A percentile compares a stretch with the other conserved stretches of the same genome.
phyloP scores from a whole-genome alignment of 2,113 vertebrate genomes.

The Colistium nudipinnis region DNA sequence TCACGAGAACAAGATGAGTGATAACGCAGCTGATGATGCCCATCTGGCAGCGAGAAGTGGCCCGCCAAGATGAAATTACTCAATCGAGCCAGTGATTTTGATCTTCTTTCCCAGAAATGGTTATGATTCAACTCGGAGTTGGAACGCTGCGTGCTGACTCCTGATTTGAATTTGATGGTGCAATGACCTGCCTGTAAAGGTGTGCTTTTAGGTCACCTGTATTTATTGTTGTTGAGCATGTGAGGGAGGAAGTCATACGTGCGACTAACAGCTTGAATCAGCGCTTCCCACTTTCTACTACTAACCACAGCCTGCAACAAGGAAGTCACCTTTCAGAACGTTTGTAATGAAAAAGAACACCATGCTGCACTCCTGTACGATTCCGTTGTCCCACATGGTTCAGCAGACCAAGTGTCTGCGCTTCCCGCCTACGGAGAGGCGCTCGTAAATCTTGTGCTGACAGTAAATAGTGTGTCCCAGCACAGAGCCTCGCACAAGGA shows the following conservation, averaged over 20 bases:
- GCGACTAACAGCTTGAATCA: conserved; percentile 22
- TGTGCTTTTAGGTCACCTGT: conserved; percentile 15
- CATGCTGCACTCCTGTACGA: background rate
- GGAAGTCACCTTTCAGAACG: background rate
- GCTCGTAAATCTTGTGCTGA: conserved; percentile 72
- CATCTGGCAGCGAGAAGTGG: conserved; percentile 15
- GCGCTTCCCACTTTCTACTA: conserved; percentile 5
- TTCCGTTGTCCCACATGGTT: conserved; percentile 24
- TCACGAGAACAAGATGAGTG: conserved; percentile 44
- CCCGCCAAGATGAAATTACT: no score
- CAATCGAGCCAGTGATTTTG: no score
- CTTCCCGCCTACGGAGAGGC: conserved; percentile 59
- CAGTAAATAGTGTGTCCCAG: conserved; percentile 53
- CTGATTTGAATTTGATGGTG: background rate
- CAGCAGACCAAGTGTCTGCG: conserved; percentile 22
- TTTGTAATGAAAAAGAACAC: conserved; percentile 5
- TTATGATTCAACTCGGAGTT: background rate
- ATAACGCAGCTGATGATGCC: conserved; percentile 34
- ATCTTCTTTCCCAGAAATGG: no score
- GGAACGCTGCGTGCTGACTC: no score
- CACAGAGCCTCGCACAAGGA: conserved; percentile 18
- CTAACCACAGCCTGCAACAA: background rate
- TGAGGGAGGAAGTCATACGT: conserved; percentile 1
- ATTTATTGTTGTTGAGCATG: conserved; percentile 37
- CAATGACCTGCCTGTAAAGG: background rate